Percentiles rank a stretch among this genome's conserved stretches.
These are phyloP conservation scores for Pluvialis apricaria DNA, from an alignment of 2,113 vertebrate species.

Conservation along the genomic window DNA sequence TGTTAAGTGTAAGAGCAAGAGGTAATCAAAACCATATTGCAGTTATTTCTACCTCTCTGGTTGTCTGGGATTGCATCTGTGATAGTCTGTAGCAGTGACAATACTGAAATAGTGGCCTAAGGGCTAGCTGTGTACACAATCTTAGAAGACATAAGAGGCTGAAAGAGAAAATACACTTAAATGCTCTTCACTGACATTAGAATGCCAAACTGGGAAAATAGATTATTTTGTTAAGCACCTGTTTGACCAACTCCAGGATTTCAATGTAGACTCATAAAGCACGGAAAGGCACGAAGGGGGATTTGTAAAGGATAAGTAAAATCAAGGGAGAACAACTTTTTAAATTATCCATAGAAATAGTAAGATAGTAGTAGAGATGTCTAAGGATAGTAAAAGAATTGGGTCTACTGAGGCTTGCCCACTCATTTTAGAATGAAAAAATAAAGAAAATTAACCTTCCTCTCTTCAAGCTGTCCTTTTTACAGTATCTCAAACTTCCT, in stretches of 20 bases:
- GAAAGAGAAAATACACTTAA: background rate
- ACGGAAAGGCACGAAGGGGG: background rate
- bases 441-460: background rate
- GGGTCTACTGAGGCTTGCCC: background rate
- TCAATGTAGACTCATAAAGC: background rate
- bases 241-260: background rate
- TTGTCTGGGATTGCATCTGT: background rate
- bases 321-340: background rate
- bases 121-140: background rate
- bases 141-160: background rate
- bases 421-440: background rate
- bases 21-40: background rate
- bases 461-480: background rate
- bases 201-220: background rate
- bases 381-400: background rate
- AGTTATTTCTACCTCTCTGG: background rate
- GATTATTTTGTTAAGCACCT: background rate
- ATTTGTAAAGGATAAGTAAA: background rate
- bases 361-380: too few relatives aligned
- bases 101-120: background rate
- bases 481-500: background rate
- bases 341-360: background rate
- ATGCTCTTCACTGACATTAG: background rate
- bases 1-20: background rate
- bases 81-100: background rate